These are phyloP conservation scores for Drosophila jambulina DNA, from an alignment of 1,140 invertebrate genomes.

Conservation along the genomic window DNA sequence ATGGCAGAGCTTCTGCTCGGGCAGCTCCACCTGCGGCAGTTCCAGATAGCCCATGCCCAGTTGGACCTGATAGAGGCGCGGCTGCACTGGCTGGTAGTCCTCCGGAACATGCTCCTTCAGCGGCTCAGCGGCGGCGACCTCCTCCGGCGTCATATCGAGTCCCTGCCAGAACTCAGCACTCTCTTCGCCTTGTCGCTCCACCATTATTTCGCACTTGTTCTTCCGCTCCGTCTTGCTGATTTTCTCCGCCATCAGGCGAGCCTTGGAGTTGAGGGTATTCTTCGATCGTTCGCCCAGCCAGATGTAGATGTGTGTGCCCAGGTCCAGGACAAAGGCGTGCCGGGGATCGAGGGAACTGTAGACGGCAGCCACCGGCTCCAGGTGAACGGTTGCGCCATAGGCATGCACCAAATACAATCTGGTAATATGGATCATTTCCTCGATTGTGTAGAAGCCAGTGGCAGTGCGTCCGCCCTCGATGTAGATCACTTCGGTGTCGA, in stretches of 20 bases:
- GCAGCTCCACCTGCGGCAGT: constrained; percentile 96
- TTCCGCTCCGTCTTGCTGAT: constrained; percentile 99
- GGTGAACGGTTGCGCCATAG: constrained; percentile 94
- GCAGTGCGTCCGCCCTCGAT: constrained; percentile 98
- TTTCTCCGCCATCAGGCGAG: constrained; percentile 97
- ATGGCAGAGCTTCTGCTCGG: constrained; percentile 90
- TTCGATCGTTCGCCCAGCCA: constrained; percentile 97
- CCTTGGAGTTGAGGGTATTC: constrained; percentile 97
- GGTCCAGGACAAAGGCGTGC: constrained; percentile 97
- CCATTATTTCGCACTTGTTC: constrained; percentile 95
- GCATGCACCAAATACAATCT: constrained; percentile 96
- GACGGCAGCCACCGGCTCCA: constrained; percentile 94
- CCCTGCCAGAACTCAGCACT: constrained; percentile 93
- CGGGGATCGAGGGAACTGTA: constrained; percentile 93
- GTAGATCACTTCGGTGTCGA: constrained; percentile 97
- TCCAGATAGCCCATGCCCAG: constrained; percentile 99
- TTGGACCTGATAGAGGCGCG: constrained; percentile 96
- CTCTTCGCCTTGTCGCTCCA: constrained; percentile 93
- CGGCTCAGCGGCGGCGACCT: constrained; percentile 54
- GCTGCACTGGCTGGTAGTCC: constrained; percentile 91
- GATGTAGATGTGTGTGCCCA: constrained; percentile 94
- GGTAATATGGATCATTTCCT: constrained; percentile 94
- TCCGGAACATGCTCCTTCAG: constrained; percentile 91
- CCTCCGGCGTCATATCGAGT: constrained; percentile 87
- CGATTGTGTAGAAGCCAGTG: constrained; percentile 98